Evolutionary conservation across 2,797 vertebrate genomes (phyloP).

Genomic region (Gastrophryne carolinensis): DNA sequence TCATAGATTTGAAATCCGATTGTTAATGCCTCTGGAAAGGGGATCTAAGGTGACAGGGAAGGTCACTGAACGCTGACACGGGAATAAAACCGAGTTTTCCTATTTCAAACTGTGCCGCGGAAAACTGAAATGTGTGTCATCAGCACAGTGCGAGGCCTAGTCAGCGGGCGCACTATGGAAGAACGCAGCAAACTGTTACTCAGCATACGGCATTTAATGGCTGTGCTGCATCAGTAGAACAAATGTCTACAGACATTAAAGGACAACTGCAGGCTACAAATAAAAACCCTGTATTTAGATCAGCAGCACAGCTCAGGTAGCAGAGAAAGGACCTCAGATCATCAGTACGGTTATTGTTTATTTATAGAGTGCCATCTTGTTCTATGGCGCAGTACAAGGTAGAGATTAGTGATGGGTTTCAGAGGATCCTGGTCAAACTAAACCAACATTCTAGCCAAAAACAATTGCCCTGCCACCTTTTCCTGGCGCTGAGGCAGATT

Average conservation of each 20-base stretch:
- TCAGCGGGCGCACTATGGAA: not conserved
- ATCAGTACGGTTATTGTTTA: not conserved
- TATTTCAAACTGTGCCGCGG: not conserved
- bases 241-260: no score
- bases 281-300: no score
- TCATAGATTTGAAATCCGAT: conserved; percentile 17
- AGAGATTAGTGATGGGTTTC: no score
- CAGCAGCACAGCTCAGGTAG: no score
- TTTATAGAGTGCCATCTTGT: not conserved
- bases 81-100: not conserved
- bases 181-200: not conserved
- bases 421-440: no score
- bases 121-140: conserved; percentile 12
- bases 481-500: no score
- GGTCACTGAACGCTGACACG: conserved; percentile 2
- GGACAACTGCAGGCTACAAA: no score
- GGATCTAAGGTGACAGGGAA: conserved; percentile 3
- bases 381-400: not conserved
- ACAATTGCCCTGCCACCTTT: no score
- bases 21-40: conserved; percentile 12
- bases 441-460: no score
- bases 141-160: not conserved
- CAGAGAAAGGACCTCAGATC: not conserved
- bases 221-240: not conserved
- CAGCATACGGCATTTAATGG: not conserved